These are phyloP conservation scores for Holothuria leucospilota DNA, from an alignment of 53 echinoderm and acorn worm species.

Conservation along the genomic window DNA sequence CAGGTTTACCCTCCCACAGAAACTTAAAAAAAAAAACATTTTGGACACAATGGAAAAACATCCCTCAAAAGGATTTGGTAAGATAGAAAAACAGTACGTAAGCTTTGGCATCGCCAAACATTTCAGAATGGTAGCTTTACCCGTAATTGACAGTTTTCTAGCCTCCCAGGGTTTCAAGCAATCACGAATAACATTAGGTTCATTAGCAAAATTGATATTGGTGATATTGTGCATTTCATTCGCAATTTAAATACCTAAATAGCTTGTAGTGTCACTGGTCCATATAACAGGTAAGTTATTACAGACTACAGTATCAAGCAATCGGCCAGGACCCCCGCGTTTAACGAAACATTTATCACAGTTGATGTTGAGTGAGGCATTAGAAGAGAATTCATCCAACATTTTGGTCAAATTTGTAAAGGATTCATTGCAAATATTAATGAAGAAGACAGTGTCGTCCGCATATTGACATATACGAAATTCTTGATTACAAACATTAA, in stretches of 20 bases:
- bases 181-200: not conserved
- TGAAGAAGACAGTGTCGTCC: slow-evolving; percentile 7
- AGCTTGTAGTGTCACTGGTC: too few species aligned
- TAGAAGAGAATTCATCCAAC: not conserved
- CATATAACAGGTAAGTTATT: not conserved
- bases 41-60: not conserved
- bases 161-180: not conserved
- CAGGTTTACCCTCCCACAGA: not conserved
- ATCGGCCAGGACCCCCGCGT: not conserved
- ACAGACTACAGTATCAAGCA: not conserved
- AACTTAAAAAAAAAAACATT: not conserved
- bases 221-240: not conserved
- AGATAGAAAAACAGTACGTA: not conserved
- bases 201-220: not conserved
- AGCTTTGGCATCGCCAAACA: not conserved
- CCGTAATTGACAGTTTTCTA: not conserved
- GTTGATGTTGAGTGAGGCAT: not conserved
- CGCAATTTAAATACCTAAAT: not conserved
- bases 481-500: not conserved
- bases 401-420: not conserved
- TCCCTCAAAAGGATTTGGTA: not conserved
- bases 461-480: not conserved
- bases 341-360: not conserved
- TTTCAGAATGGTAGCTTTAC: not conserved
- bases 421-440: not conserved